Evolutionary conservation across 2,113 vertebrate species (phyloP).

Genomic region (Tretioscincus oriximinensis): DNA sequence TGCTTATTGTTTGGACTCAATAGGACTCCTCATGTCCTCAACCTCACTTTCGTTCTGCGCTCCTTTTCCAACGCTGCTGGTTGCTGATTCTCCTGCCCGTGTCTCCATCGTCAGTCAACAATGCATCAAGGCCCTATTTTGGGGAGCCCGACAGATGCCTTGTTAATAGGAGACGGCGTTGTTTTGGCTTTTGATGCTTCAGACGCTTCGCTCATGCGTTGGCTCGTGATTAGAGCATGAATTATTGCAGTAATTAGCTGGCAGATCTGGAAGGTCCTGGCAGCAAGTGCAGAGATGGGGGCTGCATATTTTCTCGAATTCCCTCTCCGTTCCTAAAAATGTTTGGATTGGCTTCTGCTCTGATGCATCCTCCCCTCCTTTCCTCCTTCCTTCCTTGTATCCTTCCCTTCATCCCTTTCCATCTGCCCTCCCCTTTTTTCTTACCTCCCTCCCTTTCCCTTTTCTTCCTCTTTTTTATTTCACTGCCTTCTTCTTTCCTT

Average conservation of each 20-base stretch:
- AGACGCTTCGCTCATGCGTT: constrained; percentile 14
- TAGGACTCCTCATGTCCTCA: background rate
- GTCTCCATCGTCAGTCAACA: background rate
- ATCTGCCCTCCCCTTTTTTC: background rate
- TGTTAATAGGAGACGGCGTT: constrained; percentile 9
- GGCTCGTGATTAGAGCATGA: constrained; percentile 24
- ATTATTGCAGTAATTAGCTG: constrained; percentile 22
- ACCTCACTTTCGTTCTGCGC: background rate
- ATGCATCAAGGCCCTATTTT: background rate
- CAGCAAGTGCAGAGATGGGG: background rate
- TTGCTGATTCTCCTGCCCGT: background rate
- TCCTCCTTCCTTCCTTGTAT: too few species aligned
- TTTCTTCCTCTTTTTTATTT: background rate
- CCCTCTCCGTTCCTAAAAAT: too few species aligned
- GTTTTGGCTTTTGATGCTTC: constrained; percentile 29
- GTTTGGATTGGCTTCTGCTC: too few species aligned
- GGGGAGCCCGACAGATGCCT: constrained; percentile 19
- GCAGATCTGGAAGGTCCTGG: background rate
- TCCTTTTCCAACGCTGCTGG: background rate
- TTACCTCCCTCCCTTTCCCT: background rate
- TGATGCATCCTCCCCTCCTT: background rate
- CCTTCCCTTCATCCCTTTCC: background rate
- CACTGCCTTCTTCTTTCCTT: too few species aligned
- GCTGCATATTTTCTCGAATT: background rate
- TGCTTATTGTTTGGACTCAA: too few species aligned